Base-by-base conservation (phyloP, 2,797 vertebrate genomes). In the Chromobotia macracanthus region DNA sequence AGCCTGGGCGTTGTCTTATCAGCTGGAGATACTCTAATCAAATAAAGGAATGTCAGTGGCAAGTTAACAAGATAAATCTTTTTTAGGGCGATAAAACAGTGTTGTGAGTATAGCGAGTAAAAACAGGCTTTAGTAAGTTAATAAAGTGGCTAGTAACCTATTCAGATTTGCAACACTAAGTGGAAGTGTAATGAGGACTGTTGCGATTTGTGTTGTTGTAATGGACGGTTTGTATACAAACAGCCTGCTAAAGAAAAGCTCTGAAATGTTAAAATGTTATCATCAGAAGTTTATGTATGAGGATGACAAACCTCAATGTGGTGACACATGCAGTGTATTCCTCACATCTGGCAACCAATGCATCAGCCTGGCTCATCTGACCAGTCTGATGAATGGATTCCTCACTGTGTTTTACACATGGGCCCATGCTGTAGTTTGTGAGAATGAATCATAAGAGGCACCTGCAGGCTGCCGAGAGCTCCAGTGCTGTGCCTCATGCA, bases 391-490 rank as follows among this genome's bases (percentile, higher is more conserved):
- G 38, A 64, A 61, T 56, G 23, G 41, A 63, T 46, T 41, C n/a
- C 25, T 44, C 1, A 25, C 35, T 12, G 10, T 51, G 64, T 75
- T 65, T 75, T 70, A 38, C n/a, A 71, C 44, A 44, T 19, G 46
- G 50, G 28, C 12, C 9, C 65, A 19, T 41, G 18, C 5, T 55
- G 28, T 53, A 46, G 16, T 78, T 63, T 50, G 23, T 41, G 21
- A 23, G 3, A 15, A 75, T 73, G 58, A 70, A 79, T 78, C 21
- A 71, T 25, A 60, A 25, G 71, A 44, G 41, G 66, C 63, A 72
- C 71, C 60, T 79, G 76, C 72, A 79, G 67, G 50, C 53, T 35
- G 23, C 23, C 50, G 23, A 75, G 48, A 35, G 72, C 56, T 74
- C 72, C 28, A 35, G 11, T 19, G 44, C 66, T 70, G 66, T 21